Base-by-base conservation (phyloP, 2,888 invertebrate genomes). In the Hirtodrosophila trivittata region DNA sequence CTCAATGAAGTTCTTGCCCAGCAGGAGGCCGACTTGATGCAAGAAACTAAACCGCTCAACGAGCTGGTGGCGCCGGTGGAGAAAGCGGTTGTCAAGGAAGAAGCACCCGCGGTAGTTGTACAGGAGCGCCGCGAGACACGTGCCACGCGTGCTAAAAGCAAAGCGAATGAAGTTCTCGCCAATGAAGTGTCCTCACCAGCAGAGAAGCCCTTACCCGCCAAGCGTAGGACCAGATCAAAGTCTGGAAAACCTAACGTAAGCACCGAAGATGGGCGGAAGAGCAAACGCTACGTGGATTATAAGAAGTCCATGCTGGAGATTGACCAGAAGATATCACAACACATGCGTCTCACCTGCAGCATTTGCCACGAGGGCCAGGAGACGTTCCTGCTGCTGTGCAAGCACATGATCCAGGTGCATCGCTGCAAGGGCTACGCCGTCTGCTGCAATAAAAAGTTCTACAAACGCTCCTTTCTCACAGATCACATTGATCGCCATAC, bases 391-490 rank as follows among this genome's bases (percentile, higher is more conserved):
- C 49, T 76, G n/a, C 65, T 89, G 0, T 83, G 88, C 59, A 76
- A 80, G 55, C 89, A 89, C 62, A 89, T 87, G 74, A 59, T 70
- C 50, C 72, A 72, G 21, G 35, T 13, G 5, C 89, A 89, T 41
- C 74, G 77, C 9, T 67, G 74, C 33, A 86, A 86, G 21, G 91
- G 90, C 1, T 91, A 89, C 54, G 82, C 87, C 0, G 66, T 86
- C 5, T 91, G 91, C 38, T 91, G 91, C 56, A 88, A 89, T 49
- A 88, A 89, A 42, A 90, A 90, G 58, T 89, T 90, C 35, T 88
- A 86, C 37, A 89, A 89, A 37, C 86, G 90, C 1, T 86, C 88
- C 3, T 81, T 88, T 7, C 80, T 91, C 37, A 83, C 89, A 3
- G 90, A 90, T 45, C 91, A 91, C 55, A 88, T 91, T 1, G 88